These are phyloP conservation scores for Dendrolimus kikuchii DNA, from an alignment of 1,140 invertebrate genomes.

Conservation along the genomic window DNA sequence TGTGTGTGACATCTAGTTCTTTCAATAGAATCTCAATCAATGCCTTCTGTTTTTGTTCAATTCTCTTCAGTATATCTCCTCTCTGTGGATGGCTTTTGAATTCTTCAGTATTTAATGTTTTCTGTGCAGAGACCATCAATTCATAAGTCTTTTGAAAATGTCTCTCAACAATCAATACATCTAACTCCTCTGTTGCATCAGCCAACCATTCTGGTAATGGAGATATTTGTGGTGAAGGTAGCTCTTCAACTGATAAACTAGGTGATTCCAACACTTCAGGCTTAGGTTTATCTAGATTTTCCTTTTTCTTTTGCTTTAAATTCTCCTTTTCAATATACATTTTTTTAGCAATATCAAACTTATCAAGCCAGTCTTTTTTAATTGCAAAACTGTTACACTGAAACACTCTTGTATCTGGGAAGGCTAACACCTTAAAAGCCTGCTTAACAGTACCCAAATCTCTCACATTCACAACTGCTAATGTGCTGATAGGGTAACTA, in stretches of 20 bases:
- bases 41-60: constrained; percentile 83
- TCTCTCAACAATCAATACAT: constrained; percentile 97
- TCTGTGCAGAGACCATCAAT: constrained; percentile 78
- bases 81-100: constrained; percentile 58
- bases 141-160: constrained; percentile 96
- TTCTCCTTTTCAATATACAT: constrained; percentile 81
- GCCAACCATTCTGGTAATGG: constrained; percentile 90
- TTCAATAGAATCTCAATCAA: constrained; percentile 90
- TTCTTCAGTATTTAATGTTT: constrained; percentile 56
- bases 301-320: constrained; percentile 74
- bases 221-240: constrained; percentile 71
- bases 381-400: constrained; percentile 89
- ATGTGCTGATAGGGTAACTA: constrained; percentile 91
- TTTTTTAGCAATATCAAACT: constrained; percentile 94
- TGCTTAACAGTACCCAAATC: constrained; percentile 93
- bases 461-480: constrained; percentile 96
- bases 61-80: constrained; percentile 61
- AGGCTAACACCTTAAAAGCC: constrained; percentile 94
- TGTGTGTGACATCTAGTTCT: constrained; percentile 89
- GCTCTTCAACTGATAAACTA: constrained; percentile 67
- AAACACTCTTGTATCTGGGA: constrained; percentile 94
- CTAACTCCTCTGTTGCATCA: constrained; percentile 95
- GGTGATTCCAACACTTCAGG: constrained; percentile 61
- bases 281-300: constrained; percentile 51
- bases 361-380: constrained; percentile 96